A percentile compares a stretch with the other conserved stretches of the same genome.
These are phyloP conservation scores for Pterocles gutturalis DNA, from an alignment of 2,113 vertebrate genomes.

Conservation along the genomic window DNA sequence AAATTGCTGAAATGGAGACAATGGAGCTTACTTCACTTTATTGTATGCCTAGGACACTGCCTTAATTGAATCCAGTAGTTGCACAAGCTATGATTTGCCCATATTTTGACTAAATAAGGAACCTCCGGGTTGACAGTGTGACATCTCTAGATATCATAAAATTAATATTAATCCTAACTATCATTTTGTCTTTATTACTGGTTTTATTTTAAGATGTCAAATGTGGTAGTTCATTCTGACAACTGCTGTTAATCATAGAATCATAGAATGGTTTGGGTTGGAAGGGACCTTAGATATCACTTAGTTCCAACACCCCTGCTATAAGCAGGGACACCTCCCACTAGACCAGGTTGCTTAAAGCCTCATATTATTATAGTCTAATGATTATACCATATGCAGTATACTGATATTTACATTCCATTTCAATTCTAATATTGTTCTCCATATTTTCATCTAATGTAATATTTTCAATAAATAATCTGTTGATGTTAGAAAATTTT, in stretches of 20 bases:
- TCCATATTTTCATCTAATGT: background rate
- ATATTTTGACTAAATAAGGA: background rate
- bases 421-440: background rate
- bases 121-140: background rate
- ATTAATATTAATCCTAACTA: background rate
- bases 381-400: background rate
- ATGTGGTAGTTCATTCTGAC: background rate
- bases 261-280: too few species aligned
- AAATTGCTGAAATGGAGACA: background rate
- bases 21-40: background rate
- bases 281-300: too few species aligned
- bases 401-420: background rate
- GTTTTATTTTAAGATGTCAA: background rate
- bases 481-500: background rate
- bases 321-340: too few species aligned
- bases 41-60: background rate
- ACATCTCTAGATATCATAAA: background rate
- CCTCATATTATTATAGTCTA: background rate
- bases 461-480: background rate
- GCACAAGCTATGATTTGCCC: background rate
- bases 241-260: background rate
- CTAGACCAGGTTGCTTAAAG: too few species aligned
- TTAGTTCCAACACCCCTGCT: too few species aligned
- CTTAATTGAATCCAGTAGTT: background rate
- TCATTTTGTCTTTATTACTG: background rate